Evolutionary conservation across 2,888 invertebrate genomes (phyloP), one percentile per base, ranked within the genome.

Genomic region (Philereme vetulata): DNA sequence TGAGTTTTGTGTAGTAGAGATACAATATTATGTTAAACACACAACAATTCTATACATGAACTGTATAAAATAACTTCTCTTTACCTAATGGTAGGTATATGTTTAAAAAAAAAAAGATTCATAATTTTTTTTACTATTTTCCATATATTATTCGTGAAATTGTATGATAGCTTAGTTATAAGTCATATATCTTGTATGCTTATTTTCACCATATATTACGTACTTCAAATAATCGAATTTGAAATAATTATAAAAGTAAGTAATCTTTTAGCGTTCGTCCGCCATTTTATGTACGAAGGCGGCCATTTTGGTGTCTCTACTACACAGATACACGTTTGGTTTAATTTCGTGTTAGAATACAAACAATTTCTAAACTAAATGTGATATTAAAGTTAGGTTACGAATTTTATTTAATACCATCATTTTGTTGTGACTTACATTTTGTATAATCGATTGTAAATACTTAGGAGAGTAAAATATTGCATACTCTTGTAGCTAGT

Each of bases 301-400:
- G 11, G 36, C 48, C 35, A 48, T 48, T 2, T 47, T 46, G 45
- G 7, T 46, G 34, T 48, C 42, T 51, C 45, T 53, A 54, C 36
- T 56, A 36, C 43, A 46, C 53, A 57, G 38, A 4, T 38, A 54
- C 54, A 58, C 50, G 4, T 56, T 54, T 56, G 42, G 53, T 53
- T 56, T 38, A 49, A 54, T 51, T 47, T 34, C 21, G 48, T 11
- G 36, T 43, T 48, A 35, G 36, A 43, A 60, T 44, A 44, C n/a
- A 56, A 57, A 65, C 56, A 53, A 64, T 70, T 62, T 57, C 10
- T 65, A 71, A 78, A 79, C 72, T 76, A 83, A 83, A 79, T 87
- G 86, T 86, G 86, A 87, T 87, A 87, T 81, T 86, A 86, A 82
- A 76, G 64, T 81, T 85, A 87, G 82, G 82, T 80, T 81, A 58